phyloP scores from a whole-genome alignment of 2,888 invertebrate species.

The Elgonia sp. region DNA sequence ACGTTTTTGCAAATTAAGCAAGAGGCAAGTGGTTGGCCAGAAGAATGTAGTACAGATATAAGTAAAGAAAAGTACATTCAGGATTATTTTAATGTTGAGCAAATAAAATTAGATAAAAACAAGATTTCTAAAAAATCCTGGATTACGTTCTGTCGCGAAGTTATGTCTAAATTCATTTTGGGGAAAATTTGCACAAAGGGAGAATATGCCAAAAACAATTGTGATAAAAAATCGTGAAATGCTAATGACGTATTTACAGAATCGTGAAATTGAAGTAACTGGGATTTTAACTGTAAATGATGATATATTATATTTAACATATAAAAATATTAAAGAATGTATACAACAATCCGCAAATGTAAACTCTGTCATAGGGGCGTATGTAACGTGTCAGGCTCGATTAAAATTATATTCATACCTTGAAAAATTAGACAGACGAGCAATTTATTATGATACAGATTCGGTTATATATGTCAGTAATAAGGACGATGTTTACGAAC shows the following conservation, averaged over 20 bases:
- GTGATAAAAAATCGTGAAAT: slow-evolving; percentile 34
- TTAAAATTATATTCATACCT: slow-evolving; percentile 82
- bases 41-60: slow-evolving; percentile 27
- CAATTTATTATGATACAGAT: slow-evolving; percentile 60
- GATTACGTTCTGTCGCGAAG: slow-evolving; percentile 40
- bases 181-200: slow-evolving; percentile 56
- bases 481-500: neutral
- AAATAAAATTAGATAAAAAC: slow-evolving; percentile 17
- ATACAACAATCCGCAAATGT: neutral
- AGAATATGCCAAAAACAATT: slow-evolving; percentile 20
- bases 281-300: slow-evolving; percentile 21
- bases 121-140: slow-evolving; percentile 56
- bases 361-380: slow-evolving; percentile 11
- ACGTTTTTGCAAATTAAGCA: slow-evolving; percentile 62
- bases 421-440: slow-evolving; percentile 77
- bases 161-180: slow-evolving; percentile 61
- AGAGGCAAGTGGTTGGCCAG: slow-evolving; percentile 60
- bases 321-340: slow-evolving; percentile 13
- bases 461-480: slow-evolving; percentile 9
- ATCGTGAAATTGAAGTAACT: slow-evolving; percentile 15
- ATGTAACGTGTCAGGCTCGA: slow-evolving; percentile 47
- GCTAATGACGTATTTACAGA: neutral
- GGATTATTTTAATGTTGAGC: slow-evolving; percentile 23
- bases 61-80: slow-evolving; percentile 44
- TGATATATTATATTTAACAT: slow-evolving; percentile 5